These are phyloP conservation scores for Dromococcyx pavoninus DNA, from an alignment of 2,797 vertebrate genomes.

Conservation along the genomic window DNA sequence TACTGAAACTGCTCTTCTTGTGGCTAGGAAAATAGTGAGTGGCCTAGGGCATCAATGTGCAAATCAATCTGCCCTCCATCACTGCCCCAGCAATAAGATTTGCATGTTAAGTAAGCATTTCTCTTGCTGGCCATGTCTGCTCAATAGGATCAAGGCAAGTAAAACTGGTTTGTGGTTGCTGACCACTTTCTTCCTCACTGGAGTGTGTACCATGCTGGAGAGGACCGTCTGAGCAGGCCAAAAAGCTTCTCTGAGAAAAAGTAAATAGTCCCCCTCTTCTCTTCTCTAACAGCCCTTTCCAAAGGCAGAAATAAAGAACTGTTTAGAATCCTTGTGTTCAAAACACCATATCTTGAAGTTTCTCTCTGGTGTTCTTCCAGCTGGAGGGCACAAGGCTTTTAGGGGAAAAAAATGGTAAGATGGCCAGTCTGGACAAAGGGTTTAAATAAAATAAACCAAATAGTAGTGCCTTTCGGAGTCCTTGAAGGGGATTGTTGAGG, in stretches of 20 bases:
- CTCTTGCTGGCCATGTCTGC: not conserved
- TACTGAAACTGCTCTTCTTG: constrained; percentile 51
- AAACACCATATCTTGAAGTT: not conserved
- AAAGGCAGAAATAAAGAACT: not conserved
- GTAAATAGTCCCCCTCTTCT: not conserved
- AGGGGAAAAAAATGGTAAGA: rapidly evolving
- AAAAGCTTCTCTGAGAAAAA: not conserved
- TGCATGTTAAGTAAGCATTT: constrained; percentile 45
- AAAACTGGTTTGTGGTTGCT: not conserved
- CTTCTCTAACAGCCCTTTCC: not conserved
- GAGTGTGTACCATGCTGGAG: rapidly evolving
- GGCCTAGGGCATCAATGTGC: constrained; percentile 37
- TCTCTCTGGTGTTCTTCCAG: not conserved
- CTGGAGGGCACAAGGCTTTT: not conserved
- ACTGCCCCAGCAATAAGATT: constrained; percentile 2
- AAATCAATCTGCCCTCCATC: constrained; percentile 53
- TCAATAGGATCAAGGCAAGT: not conserved
- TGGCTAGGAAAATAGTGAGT: constrained; percentile 61
- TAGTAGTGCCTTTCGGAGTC: not conserved
- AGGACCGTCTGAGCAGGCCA: not conserved
- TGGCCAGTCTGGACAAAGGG: not conserved
- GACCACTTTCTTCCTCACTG: not conserved
- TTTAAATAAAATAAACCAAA: not conserved
- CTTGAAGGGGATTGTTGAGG: not conserved
- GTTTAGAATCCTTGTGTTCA: not conserved